These are phyloP conservation scores for Rynchops niger DNA, from an alignment of 2,113 vertebrate species.

Conservation along the genomic window DNA sequence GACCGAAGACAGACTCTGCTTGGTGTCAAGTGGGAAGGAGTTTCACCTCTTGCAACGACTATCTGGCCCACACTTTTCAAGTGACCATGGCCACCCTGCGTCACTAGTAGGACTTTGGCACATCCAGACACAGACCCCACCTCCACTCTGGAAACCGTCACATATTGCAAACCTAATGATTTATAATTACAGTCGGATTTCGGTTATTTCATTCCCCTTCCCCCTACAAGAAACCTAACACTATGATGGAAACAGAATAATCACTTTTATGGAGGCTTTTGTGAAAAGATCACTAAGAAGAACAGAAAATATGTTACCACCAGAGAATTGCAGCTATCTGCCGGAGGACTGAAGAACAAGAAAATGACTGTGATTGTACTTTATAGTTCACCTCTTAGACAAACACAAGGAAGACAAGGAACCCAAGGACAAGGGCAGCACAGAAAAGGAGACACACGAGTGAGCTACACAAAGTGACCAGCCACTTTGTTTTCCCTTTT, in stretches of 20 bases:
- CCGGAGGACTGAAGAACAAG: neutral
- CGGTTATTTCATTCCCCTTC: neutral
- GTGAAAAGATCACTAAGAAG: neutral
- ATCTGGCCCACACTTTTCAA: neutral
- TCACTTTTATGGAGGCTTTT: neutral
- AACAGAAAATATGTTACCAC: neutral
- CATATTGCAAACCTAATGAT: neutral
- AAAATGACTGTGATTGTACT: slow-evolving; percentile 33
- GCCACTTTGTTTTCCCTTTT: neutral
- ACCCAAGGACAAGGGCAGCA: slow-evolving; percentile 18
- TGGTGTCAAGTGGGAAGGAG: fast-evolving
- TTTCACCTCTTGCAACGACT: neutral
- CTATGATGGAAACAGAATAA: neutral
- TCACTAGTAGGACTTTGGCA: neutral
- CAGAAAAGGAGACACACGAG: neutral
- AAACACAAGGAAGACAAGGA: neutral
- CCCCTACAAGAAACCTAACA: neutral
- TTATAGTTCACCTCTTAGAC: neutral
- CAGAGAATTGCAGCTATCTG: slow-evolving; percentile 20
- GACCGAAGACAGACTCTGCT: neutral
- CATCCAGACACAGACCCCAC: neutral
- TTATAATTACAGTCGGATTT: neutral
- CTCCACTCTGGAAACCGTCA: neutral
- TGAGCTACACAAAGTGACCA: neutral
- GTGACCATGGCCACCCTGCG: no score